Evolutionary conservation across 2,113 vertebrate species (phyloP).

Genomic region (Panthera tigris): DNA sequence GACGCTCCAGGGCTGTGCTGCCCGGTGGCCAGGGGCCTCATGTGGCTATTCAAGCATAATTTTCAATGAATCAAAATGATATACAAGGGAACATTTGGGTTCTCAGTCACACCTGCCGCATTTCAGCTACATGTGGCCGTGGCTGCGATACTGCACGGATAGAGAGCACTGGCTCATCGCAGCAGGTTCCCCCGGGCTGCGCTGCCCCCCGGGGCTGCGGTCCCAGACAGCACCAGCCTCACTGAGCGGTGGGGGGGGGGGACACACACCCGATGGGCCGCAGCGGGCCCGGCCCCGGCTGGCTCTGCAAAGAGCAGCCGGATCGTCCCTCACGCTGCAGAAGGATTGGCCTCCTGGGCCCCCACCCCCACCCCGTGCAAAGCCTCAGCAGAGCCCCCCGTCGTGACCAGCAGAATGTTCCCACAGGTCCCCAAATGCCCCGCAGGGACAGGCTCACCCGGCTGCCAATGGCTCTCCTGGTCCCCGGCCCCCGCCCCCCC

Average conservation of each 20-base stretch:
- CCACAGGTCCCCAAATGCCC: no score
- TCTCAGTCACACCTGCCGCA: background rate
- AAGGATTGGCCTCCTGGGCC: no score
- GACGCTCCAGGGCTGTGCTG: accelerated
- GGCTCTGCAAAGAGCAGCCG: background rate
- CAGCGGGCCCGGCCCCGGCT: accelerated
- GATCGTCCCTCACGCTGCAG: accelerated
- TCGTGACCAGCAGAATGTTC: background rate
- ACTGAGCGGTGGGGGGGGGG: background rate
- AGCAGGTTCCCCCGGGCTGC: accelerated
- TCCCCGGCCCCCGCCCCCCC: accelerated
- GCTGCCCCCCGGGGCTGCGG: background rate
- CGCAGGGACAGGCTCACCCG: no score
- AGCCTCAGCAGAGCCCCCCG: accelerated
- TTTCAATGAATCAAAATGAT: background rate
- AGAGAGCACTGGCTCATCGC: accelerated
- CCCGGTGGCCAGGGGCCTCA: accelerated
- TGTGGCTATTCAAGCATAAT: background rate
- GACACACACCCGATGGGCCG: accelerated
- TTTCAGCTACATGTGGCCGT: accelerated
- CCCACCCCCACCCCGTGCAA: accelerated
- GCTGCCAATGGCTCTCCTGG: accelerated
- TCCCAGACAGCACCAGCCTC: no score
- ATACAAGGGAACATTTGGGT: background rate
- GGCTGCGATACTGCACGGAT: accelerated